Evolutionary conservation across 2,888 invertebrate species (phyloP), one percentile per base, ranked within the genome.

Genomic region (Apotomis capreana): DNA sequence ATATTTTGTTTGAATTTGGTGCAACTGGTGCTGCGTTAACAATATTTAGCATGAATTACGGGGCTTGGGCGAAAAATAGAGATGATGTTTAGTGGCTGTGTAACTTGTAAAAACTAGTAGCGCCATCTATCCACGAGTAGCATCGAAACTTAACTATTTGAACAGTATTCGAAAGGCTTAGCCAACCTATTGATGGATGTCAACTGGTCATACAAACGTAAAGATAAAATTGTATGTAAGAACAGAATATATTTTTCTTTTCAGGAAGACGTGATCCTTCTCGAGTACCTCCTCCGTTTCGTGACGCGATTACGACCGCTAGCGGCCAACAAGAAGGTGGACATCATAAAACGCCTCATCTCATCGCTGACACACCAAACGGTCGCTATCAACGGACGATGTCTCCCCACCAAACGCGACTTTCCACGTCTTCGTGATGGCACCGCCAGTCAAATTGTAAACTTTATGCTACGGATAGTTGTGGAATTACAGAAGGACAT

Each of bases 271-370:
- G 93, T 95, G 73, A 95, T 95, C 81, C 93, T 96, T 0, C 81
- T 96, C n/a, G 96, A 96, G 83, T 97, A 97, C 84, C 82, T 96
- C 6, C 86, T 96, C 9, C 94, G 95, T 75, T 96, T 97, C 82
- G 86, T 96, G 46, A 94, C 94, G 6, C 95, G 96, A 69, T 88
- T 97, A 3, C 94, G 95, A 54, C 95, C 95, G 0, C 89, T 95
- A 71, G 92, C 94, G 3, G 92, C 94, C 46, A 94, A 94, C 73
- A 94, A 94, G 74, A 95, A 95, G 79, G 92, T 94, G 49, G 93
- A 95, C 73, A 89, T 96, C 5, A 86, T 96, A 65, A 95, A 94
- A 80, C 93, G 96, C 40, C 84, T 96, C 15, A 89, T 96, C 46
- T 95, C 95, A 3, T 94, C 95, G 3, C 84, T 96, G 6, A 95